Evolutionary conservation across 2,888 invertebrate species (phyloP), one percentile per base, ranked within the genome.

Genomic region (Sminthurinus aureus): DNA sequence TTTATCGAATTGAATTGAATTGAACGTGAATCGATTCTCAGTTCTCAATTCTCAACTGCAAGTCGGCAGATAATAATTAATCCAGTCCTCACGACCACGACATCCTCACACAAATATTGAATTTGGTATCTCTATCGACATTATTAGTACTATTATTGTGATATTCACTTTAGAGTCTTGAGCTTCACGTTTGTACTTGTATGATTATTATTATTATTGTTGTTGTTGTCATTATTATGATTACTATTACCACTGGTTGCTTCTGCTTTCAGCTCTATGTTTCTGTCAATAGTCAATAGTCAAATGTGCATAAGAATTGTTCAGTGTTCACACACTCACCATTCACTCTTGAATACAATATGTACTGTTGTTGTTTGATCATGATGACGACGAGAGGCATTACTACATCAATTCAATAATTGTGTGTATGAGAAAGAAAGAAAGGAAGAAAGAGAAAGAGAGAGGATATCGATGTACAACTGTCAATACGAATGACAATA

Each of bases 51-150:
- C 75, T 15, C 75, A 75, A 38, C 38, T 38, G 3, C 38, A 38
- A 38, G 50, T 26, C 58, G 58, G 58, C 74, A 74, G 51, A 75
- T 75, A 75, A 75, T 75, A 50, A 75, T 75, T 75, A 75, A 75
- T 75, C 51, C 75, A 75, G 38, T 15, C 15, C 75, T 75, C 51
- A 51, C 51, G 74, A n/a, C n/a, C 51, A 51, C 51, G 38, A 75
- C 51, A 22, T 38, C 38, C 38, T 38, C 38, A 38, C 38, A 38
- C 38, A 58, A 51, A 75, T 51, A 50, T 51, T 15, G 15, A 20
- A 50, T 11, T 58, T 18, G 58, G 58, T 2, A 58, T 18, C 13
- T 58, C 58, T 58, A 58, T 58, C 18, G 58, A 58, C 58, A 58
- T 38, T 38, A 38, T 38, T 38, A 38, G 38, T 38, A 1, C 38